Conservation (phyloP, 1,140 invertebrate genomes). For the Penaeus indicus region DNA sequence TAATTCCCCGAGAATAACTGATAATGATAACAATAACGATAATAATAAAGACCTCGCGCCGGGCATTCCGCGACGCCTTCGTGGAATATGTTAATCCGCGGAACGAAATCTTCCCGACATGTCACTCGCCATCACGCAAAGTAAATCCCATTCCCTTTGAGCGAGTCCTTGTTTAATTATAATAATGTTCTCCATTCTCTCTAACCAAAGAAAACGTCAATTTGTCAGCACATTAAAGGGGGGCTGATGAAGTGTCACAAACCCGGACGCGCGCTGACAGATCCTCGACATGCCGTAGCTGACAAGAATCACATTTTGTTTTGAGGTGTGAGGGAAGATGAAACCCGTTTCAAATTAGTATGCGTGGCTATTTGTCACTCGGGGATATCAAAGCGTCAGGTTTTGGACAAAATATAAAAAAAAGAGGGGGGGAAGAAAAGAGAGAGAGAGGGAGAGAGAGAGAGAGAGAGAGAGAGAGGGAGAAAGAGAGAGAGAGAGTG, state of each 20-base stretch:
- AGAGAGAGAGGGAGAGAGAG: too few species aligned
- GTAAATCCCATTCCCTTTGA: background rate
- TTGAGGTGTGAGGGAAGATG: conserved; percentile 36
- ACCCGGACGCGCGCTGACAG: conserved; percentile 6
- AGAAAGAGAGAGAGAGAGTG: too few species aligned
- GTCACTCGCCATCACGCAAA: background rate
- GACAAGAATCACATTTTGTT: conserved; percentile 12
- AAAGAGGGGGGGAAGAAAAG: too few species aligned
- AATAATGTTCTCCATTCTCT: conserved; percentile 53
- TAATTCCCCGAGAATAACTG: too few species aligned
- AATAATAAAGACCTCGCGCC: too few species aligned
- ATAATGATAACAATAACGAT: too few species aligned
- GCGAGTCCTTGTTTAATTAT: conserved; percentile 46
- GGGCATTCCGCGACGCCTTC: too few species aligned
- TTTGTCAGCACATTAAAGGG: conserved; percentile 46
- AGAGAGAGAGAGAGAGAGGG: too few species aligned
- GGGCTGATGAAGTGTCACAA: conserved; percentile 44
- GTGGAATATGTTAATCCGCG: too few species aligned
- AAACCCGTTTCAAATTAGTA: conserved; percentile 40
- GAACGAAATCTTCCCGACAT: too few species aligned
- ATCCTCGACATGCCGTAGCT: too few species aligned
- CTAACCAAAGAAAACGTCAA: conserved; percentile 49
- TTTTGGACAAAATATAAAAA: too few species aligned
- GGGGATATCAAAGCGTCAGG: conserved; percentile 10
- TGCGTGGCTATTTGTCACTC: conserved; percentile 22